Percentiles rank a stretch among this genome's conserved stretches.
Evolutionary conservation across 2,113 vertebrate species (phyloP).

Genomic region (Oostethus manadensis): DNA sequence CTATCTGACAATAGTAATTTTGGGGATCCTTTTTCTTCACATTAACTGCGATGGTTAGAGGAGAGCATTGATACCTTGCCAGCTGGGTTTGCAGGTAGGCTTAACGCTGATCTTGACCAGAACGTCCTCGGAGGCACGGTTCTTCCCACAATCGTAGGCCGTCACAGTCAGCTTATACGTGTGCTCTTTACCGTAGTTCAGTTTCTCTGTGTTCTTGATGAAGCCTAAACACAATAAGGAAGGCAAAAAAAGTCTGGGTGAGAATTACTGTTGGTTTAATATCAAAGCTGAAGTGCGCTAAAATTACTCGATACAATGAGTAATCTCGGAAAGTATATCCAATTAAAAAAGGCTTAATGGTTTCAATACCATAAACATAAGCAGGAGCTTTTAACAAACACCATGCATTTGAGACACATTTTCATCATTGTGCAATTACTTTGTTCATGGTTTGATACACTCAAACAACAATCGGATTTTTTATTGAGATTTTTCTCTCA

Average conservation of each 20-base stretch:
- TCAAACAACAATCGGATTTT: too few relatives aligned
- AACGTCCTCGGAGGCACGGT: conserved; percentile 87
- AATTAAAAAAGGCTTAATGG: not conserved
- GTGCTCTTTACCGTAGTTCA: conserved; percentile 86
- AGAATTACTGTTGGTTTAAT: conserved; percentile 11
- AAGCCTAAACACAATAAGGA: conserved; percentile 73
- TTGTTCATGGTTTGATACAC: too few relatives aligned
- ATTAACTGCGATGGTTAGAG: conserved; percentile 7
- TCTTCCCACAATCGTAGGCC: conserved; percentile 96
- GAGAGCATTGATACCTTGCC: conserved; percentile 81
- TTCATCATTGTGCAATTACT: too few relatives aligned
- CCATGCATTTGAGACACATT: too few relatives aligned
- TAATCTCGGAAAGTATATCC: not conserved
- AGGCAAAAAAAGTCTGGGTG: not conserved
- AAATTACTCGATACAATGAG: not conserved
- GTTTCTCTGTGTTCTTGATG: conserved; percentile 93
- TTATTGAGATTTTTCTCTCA: too few relatives aligned
- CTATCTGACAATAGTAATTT: not conserved
- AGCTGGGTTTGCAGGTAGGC: conserved; percentile 91
- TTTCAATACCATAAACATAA: not conserved
- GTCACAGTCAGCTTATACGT: conserved; percentile 95
- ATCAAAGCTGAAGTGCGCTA: conserved; percentile 9
- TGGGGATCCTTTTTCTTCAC: conserved; percentile 17
- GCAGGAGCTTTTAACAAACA: too few relatives aligned
- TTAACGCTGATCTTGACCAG: conserved; percentile 93